Evolutionary conservation across 2,797 vertebrate species (phyloP).

Genomic region (Lemur catta): DNA sequence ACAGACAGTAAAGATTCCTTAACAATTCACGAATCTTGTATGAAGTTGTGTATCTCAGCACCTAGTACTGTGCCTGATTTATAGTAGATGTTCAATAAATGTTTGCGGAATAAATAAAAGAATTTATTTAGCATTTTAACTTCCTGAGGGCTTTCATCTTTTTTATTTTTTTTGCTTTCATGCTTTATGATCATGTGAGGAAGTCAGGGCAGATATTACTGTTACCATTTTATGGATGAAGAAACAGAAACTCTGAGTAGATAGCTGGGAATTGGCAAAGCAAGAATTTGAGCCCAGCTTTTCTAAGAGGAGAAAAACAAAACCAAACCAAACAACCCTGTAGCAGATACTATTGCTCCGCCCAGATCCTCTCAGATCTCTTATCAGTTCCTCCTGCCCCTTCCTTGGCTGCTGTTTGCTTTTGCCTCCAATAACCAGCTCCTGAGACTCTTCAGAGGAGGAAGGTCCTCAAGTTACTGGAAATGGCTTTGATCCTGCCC

Average conservation of each 20-base stretch:
- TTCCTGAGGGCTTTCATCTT: neutral
- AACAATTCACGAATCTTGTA: neutral
- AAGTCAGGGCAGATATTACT: neutral
- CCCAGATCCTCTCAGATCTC: neutral
- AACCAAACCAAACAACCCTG: neutral
- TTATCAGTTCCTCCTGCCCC: neutral
- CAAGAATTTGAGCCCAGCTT: neutral
- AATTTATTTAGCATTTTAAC: neutral
- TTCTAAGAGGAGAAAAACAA: neutral
- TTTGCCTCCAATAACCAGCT: neutral
- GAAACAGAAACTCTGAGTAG: neutral
- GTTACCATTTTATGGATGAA: neutral
- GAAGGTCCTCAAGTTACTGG: neutral
- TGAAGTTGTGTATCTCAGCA: neutral
- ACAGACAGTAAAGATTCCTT: conserved; percentile 10
- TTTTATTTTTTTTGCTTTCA: neutral
- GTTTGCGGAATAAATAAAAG: neutral
- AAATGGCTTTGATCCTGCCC: conserved; percentile 14
- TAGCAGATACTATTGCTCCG: neutral
- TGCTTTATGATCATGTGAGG: neutral
- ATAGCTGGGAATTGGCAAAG: neutral
- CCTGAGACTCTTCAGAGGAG: neutral
- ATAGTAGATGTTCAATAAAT: neutral
- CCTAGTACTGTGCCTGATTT: neutral
- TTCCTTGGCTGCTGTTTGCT: neutral